A percentile compares a stretch with the other conserved stretches of the same genome.
phyloP scores from a whole-genome alignment of 2,888 invertebrate genomes.

The Venusia cambrica region DNA sequence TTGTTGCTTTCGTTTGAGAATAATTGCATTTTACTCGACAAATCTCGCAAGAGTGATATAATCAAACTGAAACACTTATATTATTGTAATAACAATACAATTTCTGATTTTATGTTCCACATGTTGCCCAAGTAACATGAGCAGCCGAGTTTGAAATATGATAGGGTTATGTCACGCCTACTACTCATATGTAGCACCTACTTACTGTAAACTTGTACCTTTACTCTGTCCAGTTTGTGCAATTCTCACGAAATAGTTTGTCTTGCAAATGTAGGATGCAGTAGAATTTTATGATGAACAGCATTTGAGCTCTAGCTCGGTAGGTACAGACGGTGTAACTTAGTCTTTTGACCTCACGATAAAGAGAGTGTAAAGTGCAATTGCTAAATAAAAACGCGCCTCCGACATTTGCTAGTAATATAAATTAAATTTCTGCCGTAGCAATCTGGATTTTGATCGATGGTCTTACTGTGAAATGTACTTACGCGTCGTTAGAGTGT shows the following conservation, averaged over 20 bases:
- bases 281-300: no score
- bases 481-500: constrained; percentile 60
- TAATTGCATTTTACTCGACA: neutral
- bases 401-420: neutral
- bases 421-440: neutral
- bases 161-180: constrained; percentile 25
- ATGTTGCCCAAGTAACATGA: constrained; percentile 19
- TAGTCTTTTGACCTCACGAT: constrained; percentile 6
- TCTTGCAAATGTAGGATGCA: no score
- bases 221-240: no score
- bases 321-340: no score
- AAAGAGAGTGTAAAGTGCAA: constrained; percentile 2
- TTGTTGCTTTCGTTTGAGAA: no score
- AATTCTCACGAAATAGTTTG: no score
- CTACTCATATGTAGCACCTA: constrained; percentile 8
- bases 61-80: constrained; percentile 11
- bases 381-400: neutral
- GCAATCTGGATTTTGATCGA: no score
- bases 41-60: constrained; percentile 4
- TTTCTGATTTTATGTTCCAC: constrained; percentile 19
- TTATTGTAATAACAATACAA: constrained; percentile 16
- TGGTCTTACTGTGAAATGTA: no score
- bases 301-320: neutral
- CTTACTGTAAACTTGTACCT: no score
- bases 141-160: constrained; percentile 21